A percentile compares a stretch with the other conserved stretches of the same genome.
Evolutionary conservation across 2,888 invertebrate species (phyloP).

Genomic region (Netelia virgata): DNA sequence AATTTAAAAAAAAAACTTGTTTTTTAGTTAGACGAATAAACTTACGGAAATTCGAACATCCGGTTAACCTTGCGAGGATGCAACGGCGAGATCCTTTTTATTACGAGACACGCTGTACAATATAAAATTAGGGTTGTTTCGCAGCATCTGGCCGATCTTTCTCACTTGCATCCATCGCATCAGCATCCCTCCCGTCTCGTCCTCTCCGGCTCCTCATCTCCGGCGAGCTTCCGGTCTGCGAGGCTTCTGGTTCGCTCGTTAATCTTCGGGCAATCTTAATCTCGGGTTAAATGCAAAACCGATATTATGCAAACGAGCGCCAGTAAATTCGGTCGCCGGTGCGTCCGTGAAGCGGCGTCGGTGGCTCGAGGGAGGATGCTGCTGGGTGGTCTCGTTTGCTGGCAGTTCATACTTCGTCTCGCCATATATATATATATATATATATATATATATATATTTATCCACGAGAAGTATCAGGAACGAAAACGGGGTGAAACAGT

Average conservation of each 20-base stretch:
- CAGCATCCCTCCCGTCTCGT: not conserved
- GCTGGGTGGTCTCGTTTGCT: conserved; percentile 5
- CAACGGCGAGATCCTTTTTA: too few species aligned
- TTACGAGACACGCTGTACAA: too few species aligned
- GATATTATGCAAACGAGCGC: conserved; percentile 80
- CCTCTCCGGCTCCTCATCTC: conserved; percentile 8
- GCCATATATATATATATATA: too few species aligned
- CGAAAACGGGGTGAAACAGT: too few species aligned
- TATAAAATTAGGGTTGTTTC: not conserved
- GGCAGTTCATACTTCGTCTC: not conserved
- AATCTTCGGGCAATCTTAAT: conserved; percentile 81
- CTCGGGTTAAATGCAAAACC: conserved; percentile 79
- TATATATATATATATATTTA: too few species aligned
- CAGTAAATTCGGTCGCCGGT: conserved; percentile 73
- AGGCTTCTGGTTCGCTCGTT: conserved; percentile 72
- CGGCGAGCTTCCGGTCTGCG: conserved; percentile 43
- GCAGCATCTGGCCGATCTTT: conserved; percentile 7
- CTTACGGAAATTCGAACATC: too few species aligned
- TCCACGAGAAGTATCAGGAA: too few species aligned
- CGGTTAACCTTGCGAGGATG: too few species aligned
- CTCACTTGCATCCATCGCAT: not conserved
- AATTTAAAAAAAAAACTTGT: too few species aligned
- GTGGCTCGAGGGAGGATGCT: not conserved
- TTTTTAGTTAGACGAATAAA: too few species aligned
- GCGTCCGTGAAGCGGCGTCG: conserved; percentile 28